Percentiles rank a stretch among this genome's conserved stretches.
Conservation (phyloP, 2,797 vertebrate species). For the Nannoperca obscura region DNA sequence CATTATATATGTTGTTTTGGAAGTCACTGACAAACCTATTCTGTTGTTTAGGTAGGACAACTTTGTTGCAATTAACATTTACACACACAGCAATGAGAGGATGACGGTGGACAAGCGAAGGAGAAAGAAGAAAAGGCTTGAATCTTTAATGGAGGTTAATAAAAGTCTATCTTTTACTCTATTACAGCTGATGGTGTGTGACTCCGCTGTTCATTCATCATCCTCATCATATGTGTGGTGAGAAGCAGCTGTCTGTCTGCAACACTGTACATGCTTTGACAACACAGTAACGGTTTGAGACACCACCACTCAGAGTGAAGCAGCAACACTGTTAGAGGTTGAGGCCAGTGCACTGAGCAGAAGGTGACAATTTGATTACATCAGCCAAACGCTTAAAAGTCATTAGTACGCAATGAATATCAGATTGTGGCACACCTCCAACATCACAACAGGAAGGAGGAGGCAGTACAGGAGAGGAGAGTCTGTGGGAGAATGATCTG, state of each 20-base stretch:
- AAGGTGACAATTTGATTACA: constrained; percentile 39
- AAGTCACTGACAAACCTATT: too few species aligned
- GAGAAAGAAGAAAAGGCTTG: neutral
- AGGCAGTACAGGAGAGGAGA: neutral
- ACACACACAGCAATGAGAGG: neutral
- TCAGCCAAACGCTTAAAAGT: constrained; percentile 30
- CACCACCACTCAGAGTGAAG: too few species aligned
- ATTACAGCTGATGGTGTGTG: neutral
- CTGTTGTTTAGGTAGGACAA: too few species aligned
- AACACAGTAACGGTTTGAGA: neutral
- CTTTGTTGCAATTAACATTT: neutral
- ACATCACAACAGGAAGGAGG: constrained; percentile 4
- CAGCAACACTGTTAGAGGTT: too few species aligned
- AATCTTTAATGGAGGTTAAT: neutral
- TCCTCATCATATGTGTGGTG: neutral
- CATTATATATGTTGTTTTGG: too few species aligned
- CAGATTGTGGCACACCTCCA: constrained; percentile 40
- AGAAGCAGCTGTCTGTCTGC: neutral
- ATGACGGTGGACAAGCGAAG: neutral
- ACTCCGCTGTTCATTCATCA: neutral
- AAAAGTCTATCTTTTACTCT: too few species aligned
- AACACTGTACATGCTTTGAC: neutral
- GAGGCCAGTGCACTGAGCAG: constrained; percentile 6
- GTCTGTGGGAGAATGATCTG: neutral
- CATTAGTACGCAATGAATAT: constrained; percentile 29